Evolutionary conservation across 2,797 vertebrate species (phyloP).

Genomic region (Lycodopsis pacificus): DNA sequence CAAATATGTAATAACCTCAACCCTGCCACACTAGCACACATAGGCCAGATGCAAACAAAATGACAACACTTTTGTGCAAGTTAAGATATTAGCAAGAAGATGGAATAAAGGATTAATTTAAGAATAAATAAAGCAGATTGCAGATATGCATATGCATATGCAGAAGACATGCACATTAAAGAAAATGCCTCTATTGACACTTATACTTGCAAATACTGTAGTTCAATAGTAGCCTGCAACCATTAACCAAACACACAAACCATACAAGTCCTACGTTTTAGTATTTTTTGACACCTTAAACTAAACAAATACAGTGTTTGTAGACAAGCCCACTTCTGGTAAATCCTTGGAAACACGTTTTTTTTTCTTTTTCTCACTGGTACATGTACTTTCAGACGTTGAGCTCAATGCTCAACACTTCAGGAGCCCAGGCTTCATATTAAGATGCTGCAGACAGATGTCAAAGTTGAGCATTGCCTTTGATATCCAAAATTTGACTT

Average conservation of each 20-base stretch:
- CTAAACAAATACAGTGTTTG: constrained; percentile 40
- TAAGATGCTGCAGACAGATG: constrained; percentile 77
- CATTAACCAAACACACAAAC: background rate
- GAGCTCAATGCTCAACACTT: constrained; percentile 50
- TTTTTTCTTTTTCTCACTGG: constrained; percentile 22
- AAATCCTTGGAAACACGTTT: constrained; percentile 48
- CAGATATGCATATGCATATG: no score
- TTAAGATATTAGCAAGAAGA: background rate
- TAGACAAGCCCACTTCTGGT: constrained; percentile 32
- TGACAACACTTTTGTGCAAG: background rate
- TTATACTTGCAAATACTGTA: background rate
- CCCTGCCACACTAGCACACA: background rate
- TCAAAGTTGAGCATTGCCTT: constrained; percentile 75
- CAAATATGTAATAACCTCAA: constrained; percentile 9
- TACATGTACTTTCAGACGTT: constrained; percentile 50
- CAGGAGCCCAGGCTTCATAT: constrained; percentile 54
- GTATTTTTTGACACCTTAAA: constrained; percentile 18
- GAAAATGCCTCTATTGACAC: background rate
- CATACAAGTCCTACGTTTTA: background rate
- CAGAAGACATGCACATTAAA: background rate
- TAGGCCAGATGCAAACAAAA: background rate
- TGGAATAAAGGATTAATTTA: background rate
- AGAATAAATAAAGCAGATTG: background rate
- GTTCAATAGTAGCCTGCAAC: background rate
- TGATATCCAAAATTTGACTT: constrained; percentile 79